Conservation (phyloP, 2,113 vertebrate species). For the Urocolius indicus region DNA sequence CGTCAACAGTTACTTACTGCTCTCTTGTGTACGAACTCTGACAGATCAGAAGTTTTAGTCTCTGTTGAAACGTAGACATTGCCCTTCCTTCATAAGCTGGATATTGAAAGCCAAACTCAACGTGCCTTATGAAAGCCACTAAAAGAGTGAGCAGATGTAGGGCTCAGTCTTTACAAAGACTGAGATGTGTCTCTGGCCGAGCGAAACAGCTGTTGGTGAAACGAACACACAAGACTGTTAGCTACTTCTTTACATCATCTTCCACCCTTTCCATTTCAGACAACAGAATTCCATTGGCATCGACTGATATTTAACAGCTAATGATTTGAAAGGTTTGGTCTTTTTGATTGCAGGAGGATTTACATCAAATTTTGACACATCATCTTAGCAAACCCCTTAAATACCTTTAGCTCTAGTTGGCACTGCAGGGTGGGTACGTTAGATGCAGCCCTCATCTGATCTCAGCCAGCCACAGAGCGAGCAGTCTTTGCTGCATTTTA, state of each 20-base stretch:
- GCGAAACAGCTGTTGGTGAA: neutral
- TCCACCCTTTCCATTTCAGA: neutral
- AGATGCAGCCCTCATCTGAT: neutral
- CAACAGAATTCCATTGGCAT: neutral
- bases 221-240: fast-evolving
- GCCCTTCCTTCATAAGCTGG: neutral
- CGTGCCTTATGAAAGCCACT: neutral
- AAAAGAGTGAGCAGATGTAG: neutral
- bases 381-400: neutral
- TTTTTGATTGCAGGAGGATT: neutral
- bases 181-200: neutral
- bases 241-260: neutral
- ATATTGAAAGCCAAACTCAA: neutral
- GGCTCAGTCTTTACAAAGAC: neutral
- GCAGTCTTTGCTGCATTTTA: slow-evolving; percentile 1
- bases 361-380: neutral
- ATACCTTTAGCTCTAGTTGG: neutral
- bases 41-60: neutral
- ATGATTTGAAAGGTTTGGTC: neutral
- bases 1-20: neutral
- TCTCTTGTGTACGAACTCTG: neutral
- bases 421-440: fast-evolving
- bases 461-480: neutral
- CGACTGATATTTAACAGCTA: neutral
- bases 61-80: neutral